A percentile compares a stretch with the other conserved stretches of the same genome.
These are phyloP conservation scores for Helarctos malayanus DNA, from an alignment of 2,797 vertebrate genomes.

Conservation along the genomic window DNA sequence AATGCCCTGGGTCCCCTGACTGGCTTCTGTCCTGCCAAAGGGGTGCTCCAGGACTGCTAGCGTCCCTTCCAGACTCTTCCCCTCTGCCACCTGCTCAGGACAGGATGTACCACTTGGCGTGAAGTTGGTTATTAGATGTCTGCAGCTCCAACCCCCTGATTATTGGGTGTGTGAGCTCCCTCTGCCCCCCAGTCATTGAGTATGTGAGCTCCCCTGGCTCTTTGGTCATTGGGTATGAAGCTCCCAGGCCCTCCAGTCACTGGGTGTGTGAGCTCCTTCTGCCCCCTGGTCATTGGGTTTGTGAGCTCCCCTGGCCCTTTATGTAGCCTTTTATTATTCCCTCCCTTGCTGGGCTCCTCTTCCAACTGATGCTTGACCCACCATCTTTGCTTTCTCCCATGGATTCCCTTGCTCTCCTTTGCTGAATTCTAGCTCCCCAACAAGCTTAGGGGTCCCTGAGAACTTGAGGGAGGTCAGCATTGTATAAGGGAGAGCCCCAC, in stretches of 20 bases:
- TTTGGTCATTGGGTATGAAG: not conserved
- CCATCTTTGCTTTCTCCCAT: not conserved
- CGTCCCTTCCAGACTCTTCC: not conserved
- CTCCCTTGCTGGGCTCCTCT: not conserved
- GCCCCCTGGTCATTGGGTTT: not conserved
- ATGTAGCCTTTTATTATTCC: not conserved
- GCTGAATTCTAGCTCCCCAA: not conserved
- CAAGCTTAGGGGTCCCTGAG: not conserved
- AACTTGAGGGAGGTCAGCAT: not conserved
- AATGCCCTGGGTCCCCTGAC: not conserved
- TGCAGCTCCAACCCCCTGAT: not conserved
- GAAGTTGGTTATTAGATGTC: not conserved
- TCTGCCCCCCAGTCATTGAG: not conserved
- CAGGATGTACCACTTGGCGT: not conserved
- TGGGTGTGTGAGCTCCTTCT: not conserved
- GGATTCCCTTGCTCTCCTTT: not conserved
- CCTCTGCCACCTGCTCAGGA: not conserved
- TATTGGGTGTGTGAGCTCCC: not conserved
- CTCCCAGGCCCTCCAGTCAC: not conserved
- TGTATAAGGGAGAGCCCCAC: not conserved
- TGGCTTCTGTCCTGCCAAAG: not conserved
- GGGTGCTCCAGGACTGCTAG: not conserved
- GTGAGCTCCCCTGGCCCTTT: not conserved
- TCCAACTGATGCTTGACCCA: not conserved
- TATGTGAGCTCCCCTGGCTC: not conserved